Evolutionary conservation across 2,888 invertebrate genomes (phyloP).

Genomic region (Nemoura dubitans): DNA sequence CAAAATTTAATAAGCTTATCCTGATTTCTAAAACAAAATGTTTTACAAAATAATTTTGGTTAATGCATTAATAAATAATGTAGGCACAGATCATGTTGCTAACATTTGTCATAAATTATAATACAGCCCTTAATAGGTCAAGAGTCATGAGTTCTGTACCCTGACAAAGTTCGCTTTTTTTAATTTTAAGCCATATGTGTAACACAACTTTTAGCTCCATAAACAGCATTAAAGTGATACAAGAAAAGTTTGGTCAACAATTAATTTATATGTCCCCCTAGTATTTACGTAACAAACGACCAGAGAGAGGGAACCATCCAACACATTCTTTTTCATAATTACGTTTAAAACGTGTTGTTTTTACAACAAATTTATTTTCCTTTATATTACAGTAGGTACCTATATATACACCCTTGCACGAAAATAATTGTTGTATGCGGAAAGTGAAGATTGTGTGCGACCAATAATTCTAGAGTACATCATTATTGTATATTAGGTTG

Average conservation of each 20-base stretch:
- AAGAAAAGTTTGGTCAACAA: constrained; percentile 33
- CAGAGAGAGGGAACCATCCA: background rate
- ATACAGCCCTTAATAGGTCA: background rate
- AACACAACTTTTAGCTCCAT: constrained; percentile 24
- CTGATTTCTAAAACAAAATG: background rate
- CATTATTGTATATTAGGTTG: background rate
- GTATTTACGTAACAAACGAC: constrained; percentile 38
- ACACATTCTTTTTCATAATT: constrained; percentile 36
- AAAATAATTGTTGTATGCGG: no score
- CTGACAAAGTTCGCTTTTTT: background rate
- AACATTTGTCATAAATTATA: background rate
- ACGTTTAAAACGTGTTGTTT: constrained; percentile 25
- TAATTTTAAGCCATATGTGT: no score
- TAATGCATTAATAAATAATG: no score
- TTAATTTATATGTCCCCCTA: constrained; percentile 36
- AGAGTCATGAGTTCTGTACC: background rate
- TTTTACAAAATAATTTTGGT: background rate
- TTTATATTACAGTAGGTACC: background rate
- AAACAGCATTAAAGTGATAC: constrained; percentile 39
- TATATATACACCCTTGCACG: background rate
- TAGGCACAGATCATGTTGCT: background rate
- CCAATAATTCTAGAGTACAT: background rate
- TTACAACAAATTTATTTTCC: background rate
- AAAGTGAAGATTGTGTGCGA: background rate
- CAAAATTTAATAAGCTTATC: background rate